Base-by-base conservation (phyloP, 2,888 invertebrate genomes). In the Theretra japonica region DNA sequence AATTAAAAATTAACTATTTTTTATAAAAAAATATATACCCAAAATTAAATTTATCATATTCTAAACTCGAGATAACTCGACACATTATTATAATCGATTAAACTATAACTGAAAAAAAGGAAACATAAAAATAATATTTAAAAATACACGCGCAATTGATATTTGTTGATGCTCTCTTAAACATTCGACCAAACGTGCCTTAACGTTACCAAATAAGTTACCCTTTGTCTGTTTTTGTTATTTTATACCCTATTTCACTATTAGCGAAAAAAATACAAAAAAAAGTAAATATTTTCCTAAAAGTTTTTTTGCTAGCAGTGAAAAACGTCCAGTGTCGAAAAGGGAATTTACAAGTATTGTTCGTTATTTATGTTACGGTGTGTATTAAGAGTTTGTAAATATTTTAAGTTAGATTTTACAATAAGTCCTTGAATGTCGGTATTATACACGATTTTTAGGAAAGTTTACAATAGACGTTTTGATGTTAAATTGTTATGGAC, bases 291-390 rank as follows among this genome's bases (percentile, higher is more conserved):
- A 8, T 28, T 69, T 69, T n/a, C 4, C 4, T 41, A 48, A 48
- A 25, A 15, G 23, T 17, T 19, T 70, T 30, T 69, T 74, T 71
- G 73, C 65, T 65, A 72, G 30, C 53, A 25, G 70, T 72, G 73
- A 7, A 57, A 53, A 53, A 50, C 65, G 58, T 72, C 77, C 74
- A 75, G 73, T 76, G 74, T 69, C 72, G 65, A 73, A 60, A 70
- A 70, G 69, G 71, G 73, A 70, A 74, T 75, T 76, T 73, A 73
- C 74, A 79, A 82, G 82, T 80, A 83, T 82, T 82, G 75, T 79
- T 81, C 77, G 77, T 79, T 77, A 75, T 75, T 74, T 74, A 75
- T 53, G 48, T 60, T 69, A 71, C 23, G 17, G 53, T 72, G 41
- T 70, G 53, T 50, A 30, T 68, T 60, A 50, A 53, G 58, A 15